Base-by-base conservation (phyloP, 1,140 invertebrate species). In the Ceratina australensis region DNA sequence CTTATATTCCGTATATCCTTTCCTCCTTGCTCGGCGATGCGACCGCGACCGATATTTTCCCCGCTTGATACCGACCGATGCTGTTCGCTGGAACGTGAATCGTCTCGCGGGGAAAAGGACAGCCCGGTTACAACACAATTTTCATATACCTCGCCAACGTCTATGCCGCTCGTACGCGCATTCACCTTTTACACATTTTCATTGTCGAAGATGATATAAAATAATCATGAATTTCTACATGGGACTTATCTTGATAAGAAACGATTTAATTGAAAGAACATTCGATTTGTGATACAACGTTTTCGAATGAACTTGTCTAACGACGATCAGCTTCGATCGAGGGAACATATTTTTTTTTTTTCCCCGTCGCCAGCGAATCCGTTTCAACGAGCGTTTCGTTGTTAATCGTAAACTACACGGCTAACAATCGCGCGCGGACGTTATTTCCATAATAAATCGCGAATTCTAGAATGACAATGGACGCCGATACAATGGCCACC, bases 31-130 rank as follows among this genome's bases (percentile, higher is more conserved):
- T 78, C 60, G 49, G 26, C 74, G 74, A 77, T 77, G 69, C 60
- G 76, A 47, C 67, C 65, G 56, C 73, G 76, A 64, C 71, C 71
- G 71, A 73, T 79, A 72, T 79, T 79, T 74, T 68, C 49, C 65
- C 28, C 24, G 50, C 50, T 50, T 15, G n/a, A 24, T 57, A 10
- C 54, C 54, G 54, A 5, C 54, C 54, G 54, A 7, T n/a, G 54
- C 18, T 56, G 54, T n/a, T 72, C 28, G 78, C 47, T 66, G n/a
- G 57, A 28, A 66, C 65, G 64, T 71, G 63, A 82, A 52, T 72
- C 60, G 72, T 2, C 52, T 18, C 64, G 42, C 49, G 52, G 66
- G 20, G 56, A 42, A 73, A 33, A 61, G 28, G 42, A 68, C 73
- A 60, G 18, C 24, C 20, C 28, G 24, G n/a, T 22, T 10, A 67